These are phyloP conservation scores for Oreortyx pictus DNA, from an alignment of 2,797 vertebrate species.

Conservation along the genomic window DNA sequence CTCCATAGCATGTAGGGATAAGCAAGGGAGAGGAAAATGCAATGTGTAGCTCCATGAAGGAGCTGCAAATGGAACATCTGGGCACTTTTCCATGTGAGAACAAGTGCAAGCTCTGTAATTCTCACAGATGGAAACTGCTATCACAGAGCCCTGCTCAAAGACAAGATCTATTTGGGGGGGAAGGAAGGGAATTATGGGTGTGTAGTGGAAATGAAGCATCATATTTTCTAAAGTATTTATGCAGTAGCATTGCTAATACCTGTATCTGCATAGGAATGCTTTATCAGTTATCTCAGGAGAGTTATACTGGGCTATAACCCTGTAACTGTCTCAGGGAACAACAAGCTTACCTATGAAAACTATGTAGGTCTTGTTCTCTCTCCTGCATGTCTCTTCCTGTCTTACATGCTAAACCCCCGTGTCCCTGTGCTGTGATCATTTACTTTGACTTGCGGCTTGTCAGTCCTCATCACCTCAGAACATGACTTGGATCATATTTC, in stretches of 20 bases:
- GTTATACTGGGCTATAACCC: neutral
- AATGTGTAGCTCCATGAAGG: neutral
- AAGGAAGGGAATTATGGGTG: neutral
- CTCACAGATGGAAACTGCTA: neutral
- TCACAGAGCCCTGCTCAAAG: neutral
- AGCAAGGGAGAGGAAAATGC: neutral
- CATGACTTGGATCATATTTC: neutral
- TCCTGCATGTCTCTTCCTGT: neutral
- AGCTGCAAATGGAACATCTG: neutral
- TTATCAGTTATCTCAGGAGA: neutral
- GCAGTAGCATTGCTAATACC: neutral
- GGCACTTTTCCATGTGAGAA: accelerated
- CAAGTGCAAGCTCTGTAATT: neutral
- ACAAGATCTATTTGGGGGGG: accelerated
- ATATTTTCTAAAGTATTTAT: neutral
- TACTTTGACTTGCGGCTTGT: neutral
- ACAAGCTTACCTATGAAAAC: neutral
- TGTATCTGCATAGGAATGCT: neutral
- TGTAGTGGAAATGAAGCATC: accelerated
- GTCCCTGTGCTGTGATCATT: neutral
- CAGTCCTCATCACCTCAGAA: neutral
- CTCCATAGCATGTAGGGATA: neutral
- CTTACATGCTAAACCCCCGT: neutral
- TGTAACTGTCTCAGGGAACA: neutral
- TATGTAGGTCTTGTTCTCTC: neutral